These are phyloP conservation scores for Epicauta chinensis DNA, from an alignment of 1,140 invertebrate species.

Conservation along the genomic window DNA sequence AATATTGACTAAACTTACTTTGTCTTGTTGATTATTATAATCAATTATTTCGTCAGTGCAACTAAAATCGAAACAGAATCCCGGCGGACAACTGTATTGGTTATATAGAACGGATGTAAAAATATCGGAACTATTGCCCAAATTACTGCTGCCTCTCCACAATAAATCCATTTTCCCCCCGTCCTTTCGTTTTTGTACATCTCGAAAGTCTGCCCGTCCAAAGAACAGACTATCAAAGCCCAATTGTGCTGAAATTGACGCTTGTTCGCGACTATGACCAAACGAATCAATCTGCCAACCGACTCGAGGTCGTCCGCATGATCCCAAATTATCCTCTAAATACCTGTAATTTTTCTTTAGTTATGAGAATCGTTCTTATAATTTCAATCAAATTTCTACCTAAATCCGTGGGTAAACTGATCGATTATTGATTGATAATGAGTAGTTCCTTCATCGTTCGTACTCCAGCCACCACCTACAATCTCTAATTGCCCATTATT, in stretches of 20 bases:
- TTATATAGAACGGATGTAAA: conserved; percentile 37
- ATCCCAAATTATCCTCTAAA: conserved; percentile 53
- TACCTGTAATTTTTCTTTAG: neutral
- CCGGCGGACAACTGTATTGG: conserved; percentile 66
- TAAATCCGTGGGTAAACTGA: conserved; percentile 66
- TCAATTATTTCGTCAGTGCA: conserved; percentile 60
- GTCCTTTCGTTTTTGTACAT: conserved; percentile 54
- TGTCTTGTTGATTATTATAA: conserved; percentile 49
- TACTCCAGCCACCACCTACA: conserved; percentile 61
- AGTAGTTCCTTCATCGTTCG: conserved; percentile 74
- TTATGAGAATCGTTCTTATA: neutral
- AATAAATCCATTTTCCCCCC: conserved; percentile 68
- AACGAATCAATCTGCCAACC: conserved; percentile 72
- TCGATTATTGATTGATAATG: conserved; percentile 79
- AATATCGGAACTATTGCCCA: conserved; percentile 35
- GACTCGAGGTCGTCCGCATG: conserved; percentile 55
- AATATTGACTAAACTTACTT: conserved; percentile 33
- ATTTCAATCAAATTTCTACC: conserved; percentile 39
- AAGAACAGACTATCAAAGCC: conserved; percentile 67
- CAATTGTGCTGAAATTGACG: conserved; percentile 59
- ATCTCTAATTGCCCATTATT: conserved; percentile 65
- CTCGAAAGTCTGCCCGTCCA: conserved; percentile 68
- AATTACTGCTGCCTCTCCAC: conserved; percentile 58
- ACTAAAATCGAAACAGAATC: conserved; percentile 61
- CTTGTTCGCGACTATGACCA: conserved; percentile 62